Conservation (phyloP, 2,888 invertebrate genomes). For the Colletes collaris region DNA sequence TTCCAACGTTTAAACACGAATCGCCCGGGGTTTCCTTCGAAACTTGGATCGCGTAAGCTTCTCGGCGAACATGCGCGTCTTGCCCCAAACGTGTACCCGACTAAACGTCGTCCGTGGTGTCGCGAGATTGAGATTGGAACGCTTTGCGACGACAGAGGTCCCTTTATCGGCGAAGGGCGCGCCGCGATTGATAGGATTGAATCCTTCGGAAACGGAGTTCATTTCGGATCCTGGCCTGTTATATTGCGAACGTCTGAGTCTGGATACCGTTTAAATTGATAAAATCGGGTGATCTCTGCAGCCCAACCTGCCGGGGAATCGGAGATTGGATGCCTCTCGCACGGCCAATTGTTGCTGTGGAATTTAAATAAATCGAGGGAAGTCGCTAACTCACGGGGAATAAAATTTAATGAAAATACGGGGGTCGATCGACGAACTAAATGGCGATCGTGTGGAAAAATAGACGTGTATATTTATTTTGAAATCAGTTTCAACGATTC, state of each 20-base stretch:
- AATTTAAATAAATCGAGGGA: no score
- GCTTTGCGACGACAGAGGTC: neutral
- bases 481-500: no score
- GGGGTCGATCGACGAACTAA: no score
- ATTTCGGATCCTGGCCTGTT: slow-evolving; percentile 6
- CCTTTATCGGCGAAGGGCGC: slow-evolving; percentile 10
- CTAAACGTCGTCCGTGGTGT: slow-evolving; percentile 19
- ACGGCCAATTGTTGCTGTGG: no score
- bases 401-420: neutral
- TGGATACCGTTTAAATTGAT: slow-evolving; percentile 22
- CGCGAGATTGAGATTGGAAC: slow-evolving; percentile 12
- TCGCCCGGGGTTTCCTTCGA: slow-evolving; percentile 7
- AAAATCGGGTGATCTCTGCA: slow-evolving; percentile 2
- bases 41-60: slow-evolving; percentile 30
- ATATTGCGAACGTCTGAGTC: neutral
- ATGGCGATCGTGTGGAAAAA: no score
- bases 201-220: slow-evolving; percentile 25
- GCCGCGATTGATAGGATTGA: slow-evolving; percentile 44
- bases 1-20: slow-evolving; percentile 12
- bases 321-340: no score
- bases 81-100: slow-evolving; percentile 9
- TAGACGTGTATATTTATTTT: no score
- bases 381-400: neutral
- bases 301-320: neutral
- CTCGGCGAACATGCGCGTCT: slow-evolving; percentile 15